Percentiles rank a stretch among this genome's conserved stretches.
Evolutionary conservation across 2,113 vertebrate species (phyloP).

Genomic region (Melanostigma gelatinosum): DNA sequence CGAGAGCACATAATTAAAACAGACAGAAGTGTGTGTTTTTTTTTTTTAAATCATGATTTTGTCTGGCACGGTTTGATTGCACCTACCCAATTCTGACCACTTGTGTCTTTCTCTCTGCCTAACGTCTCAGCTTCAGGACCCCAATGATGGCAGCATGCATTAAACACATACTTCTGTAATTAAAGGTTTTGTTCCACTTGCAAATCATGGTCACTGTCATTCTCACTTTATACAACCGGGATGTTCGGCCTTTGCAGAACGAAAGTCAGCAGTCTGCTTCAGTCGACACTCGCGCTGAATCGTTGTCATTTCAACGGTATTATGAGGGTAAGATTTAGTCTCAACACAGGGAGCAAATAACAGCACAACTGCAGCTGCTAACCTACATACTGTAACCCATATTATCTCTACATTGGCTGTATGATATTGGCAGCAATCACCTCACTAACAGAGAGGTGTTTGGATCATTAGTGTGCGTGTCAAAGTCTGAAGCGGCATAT

Average conservation of each 20-base stretch:
- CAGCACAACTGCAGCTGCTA: background rate
- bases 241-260: constrained; percentile 22
- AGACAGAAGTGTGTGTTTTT: background rate
- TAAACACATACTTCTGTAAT: constrained; percentile 61
- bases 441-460: background rate
- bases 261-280: constrained; percentile 30
- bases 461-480: background rate
- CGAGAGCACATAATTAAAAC: background rate
- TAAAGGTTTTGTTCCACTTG: constrained; percentile 69
- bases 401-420: background rate
- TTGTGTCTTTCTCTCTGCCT: constrained; percentile 20
- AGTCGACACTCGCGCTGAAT: background rate
- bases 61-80: constrained; percentile 5
- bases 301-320: constrained; percentile 8
- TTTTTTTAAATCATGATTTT: background rate
- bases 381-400: background rate
- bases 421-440: background rate
- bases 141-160: constrained; percentile 26
- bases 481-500: background rate
- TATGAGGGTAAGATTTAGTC: background rate
- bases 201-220: constrained; percentile 64
- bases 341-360: constrained; percentile 6
- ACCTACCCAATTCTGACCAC: background rate
- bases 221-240: constrained; percentile 48
- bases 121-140: constrained; percentile 30